phyloP scores from a whole-genome alignment of 2,888 invertebrate genomes.

The Elaeidobius kamerunicus region DNA sequence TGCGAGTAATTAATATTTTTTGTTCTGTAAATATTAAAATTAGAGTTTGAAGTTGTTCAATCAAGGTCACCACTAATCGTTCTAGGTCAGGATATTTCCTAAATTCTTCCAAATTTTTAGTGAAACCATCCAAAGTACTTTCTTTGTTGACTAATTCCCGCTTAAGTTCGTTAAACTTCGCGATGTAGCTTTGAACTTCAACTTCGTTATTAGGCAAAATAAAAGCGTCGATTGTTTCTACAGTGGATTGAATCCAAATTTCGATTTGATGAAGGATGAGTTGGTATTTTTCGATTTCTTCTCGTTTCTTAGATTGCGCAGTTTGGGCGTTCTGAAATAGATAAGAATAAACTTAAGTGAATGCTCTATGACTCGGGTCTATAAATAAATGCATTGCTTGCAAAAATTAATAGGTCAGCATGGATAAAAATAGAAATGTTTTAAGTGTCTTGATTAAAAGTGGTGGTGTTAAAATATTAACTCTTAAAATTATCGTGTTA shows the following conservation, averaged over 20 bases:
- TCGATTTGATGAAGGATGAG: conserved; percentile 55
- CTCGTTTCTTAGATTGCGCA: conserved; percentile 53
- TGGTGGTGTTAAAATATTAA: too few relatives aligned
- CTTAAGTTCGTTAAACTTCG: conserved; percentile 42
- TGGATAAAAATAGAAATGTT: conserved; percentile 11
- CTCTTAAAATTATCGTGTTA: too few relatives aligned
- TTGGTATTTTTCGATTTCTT: conserved; percentile 56
- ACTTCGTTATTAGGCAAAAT: conserved; percentile 35
- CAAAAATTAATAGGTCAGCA: conserved; percentile 6
- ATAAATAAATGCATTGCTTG: too few relatives aligned
- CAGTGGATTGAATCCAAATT: conserved; percentile 53
- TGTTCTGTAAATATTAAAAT: conserved; percentile 60
- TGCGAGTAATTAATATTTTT: conserved; percentile 56
- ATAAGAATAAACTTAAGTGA: conserved; percentile 22
- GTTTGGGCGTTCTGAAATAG: conserved; percentile 53
- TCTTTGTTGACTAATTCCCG: conserved; percentile 51
- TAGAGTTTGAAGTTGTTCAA: conserved; percentile 57
- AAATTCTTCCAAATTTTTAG: conserved; percentile 52
- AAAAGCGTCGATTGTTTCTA: conserved; percentile 40
- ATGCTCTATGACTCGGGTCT: conserved; percentile 10
- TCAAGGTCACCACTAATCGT: conserved; percentile 51
- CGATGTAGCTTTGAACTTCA: conserved; percentile 43
- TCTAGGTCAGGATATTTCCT: conserved; percentile 51
- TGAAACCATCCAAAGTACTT: conserved; percentile 51
- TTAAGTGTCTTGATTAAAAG: too few relatives aligned